These are phyloP conservation scores for Acropora yongei DNA, from an alignment of 64 coral and sea anemone genomes.

Conservation along the genomic window DNA sequence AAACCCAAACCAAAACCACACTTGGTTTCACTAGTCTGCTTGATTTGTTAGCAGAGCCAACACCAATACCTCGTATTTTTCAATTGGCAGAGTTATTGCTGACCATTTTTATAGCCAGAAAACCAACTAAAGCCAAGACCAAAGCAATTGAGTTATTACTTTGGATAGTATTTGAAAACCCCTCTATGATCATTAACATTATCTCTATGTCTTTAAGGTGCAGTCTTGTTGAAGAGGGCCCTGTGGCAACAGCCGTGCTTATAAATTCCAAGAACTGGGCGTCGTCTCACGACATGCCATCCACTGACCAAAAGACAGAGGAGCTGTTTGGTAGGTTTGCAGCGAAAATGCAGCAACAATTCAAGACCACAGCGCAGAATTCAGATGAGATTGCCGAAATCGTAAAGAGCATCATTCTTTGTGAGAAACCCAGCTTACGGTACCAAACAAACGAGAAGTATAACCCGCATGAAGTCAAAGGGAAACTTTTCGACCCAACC, in stretches of 20 bases:
- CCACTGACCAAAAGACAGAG: conserved; percentile 69
- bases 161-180: too few species aligned
- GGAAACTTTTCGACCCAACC: conserved; percentile 67
- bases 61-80: too few species aligned
- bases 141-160: too few species aligned
- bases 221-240: conserved; percentile 67
- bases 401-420: conserved; percentile 60
- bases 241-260: conserved; percentile 23
- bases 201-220: conserved; percentile 19
- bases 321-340: conserved; percentile 40
- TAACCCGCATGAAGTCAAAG: conserved; percentile 45
- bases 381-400: conserved; percentile 61
- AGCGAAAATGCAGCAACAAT: conserved; percentile 2
- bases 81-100: too few species aligned
- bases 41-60: too few species aligned
- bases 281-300: conserved; percentile 50
- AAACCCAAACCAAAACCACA: too few species aligned
- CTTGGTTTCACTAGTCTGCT: too few species aligned
- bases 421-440: conserved; percentile 59
- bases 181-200: too few species aligned
- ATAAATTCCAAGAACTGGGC: background rate
- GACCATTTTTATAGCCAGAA: too few species aligned
- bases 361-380: conserved; percentile 41
- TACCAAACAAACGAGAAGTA: conserved; percentile 74
- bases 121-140: too few species aligned